Evolutionary conservation across 2,888 invertebrate genomes (phyloP).

Genomic region (Idaea biselata): DNA sequence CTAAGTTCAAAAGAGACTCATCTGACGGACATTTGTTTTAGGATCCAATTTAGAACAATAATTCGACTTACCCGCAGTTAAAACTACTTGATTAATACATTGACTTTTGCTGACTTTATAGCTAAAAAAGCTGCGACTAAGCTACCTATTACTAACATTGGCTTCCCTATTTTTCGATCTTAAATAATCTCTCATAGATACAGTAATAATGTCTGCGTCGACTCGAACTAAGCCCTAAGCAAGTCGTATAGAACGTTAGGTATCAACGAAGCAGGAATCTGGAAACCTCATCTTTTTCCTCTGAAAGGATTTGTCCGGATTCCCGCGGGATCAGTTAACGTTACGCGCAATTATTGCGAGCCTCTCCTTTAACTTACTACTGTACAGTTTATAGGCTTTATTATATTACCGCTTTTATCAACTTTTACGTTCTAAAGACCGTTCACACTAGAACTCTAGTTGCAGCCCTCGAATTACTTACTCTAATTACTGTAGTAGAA

Average conservation of each 20-base stretch:
- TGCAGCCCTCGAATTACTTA: no score
- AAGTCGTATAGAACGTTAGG: background rate
- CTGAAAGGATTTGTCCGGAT: background rate
- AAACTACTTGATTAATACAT: no score
- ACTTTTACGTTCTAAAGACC: background rate
- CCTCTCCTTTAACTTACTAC: background rate
- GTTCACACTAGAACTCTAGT: background rate
- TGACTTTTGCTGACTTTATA: no score
- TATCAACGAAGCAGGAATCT: background rate
- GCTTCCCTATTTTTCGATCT: background rate
- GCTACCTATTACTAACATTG: no score
- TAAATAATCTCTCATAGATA: background rate
- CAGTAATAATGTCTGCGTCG: background rate
- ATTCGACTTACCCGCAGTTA: no score
- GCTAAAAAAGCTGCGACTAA: no score
- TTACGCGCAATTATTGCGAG: background rate
- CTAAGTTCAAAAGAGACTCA: no score
- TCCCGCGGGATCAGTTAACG: background rate
- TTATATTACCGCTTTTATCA: background rate
- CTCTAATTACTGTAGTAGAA: no score
- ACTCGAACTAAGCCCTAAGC: background rate
- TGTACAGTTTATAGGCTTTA: background rate
- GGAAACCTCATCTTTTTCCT: background rate
- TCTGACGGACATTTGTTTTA: no score
- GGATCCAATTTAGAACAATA: no score